These are phyloP conservation scores for Muscicapa striata DNA, from an alignment of 2,797 vertebrate species.

Conservation along the genomic window DNA sequence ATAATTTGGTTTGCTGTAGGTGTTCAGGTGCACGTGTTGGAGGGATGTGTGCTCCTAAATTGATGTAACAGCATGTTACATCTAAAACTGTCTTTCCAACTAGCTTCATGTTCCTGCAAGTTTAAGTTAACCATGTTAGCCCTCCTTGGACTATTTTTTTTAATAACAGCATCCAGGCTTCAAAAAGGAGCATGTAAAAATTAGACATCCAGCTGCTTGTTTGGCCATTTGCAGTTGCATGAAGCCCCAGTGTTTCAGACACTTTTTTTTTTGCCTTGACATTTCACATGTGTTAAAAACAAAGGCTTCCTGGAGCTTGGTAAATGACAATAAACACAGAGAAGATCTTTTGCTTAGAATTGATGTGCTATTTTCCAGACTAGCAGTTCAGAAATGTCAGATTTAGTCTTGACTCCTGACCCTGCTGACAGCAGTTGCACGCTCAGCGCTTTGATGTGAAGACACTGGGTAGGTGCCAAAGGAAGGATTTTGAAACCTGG, in stretches of 20 bases:
- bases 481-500: neutral
- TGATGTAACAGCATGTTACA: neutral
- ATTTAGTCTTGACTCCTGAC: neutral
- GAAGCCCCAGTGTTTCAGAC: neutral
- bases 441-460: neutral
- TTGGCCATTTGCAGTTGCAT: neutral
- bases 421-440: neutral
- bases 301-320: neutral
- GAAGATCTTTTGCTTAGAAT: neutral
- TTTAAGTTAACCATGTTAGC: neutral
- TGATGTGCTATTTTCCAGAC: neutral
- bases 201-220: neutral
- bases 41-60: neutral
- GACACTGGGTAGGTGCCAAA: neutral
- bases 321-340: neutral
- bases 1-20: neutral
- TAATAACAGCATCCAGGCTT: neutral
- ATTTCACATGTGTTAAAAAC: neutral
- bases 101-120: neutral
- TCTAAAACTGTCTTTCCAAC: neutral
- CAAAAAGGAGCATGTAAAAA: neutral
- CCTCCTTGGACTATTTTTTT: neutral
- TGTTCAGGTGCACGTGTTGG: rapidly evolving
- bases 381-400: neutral
- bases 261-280: neutral